Conservation (phyloP, 2,888 invertebrate species). For the Neocrepidodera transversa region DNA sequence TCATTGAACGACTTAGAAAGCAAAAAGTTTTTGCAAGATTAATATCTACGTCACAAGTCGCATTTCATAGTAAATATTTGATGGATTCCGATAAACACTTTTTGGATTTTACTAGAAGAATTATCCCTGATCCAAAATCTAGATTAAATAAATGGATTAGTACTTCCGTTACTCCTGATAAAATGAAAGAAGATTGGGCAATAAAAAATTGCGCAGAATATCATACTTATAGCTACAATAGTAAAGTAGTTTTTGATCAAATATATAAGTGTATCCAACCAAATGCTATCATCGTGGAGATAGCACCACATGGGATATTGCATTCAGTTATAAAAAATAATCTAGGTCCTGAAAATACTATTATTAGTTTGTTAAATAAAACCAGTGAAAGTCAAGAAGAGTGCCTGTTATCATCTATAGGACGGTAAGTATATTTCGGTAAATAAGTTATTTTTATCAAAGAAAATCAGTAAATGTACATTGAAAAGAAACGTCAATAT, state of each 20-base stretch:
- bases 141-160: conserved; percentile 84
- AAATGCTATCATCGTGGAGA: conserved; percentile 81
- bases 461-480: no score
- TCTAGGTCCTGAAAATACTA: conserved; percentile 68
- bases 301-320: conserved; percentile 84
- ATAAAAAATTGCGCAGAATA: conserved; percentile 79
- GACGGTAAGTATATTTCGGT: conserved; percentile 44
- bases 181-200: conserved; percentile 74
- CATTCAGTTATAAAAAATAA: conserved; percentile 81
- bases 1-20: conserved; percentile 69
- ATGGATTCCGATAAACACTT: conserved; percentile 68
- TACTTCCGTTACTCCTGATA: conserved; percentile 65
- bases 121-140: conserved; percentile 70
- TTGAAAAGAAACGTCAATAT: no score
- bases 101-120: conserved; percentile 65
- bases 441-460: no score
- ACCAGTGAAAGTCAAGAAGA: conserved; percentile 69
- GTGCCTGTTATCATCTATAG: conserved; percentile 51
- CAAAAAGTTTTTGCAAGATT: conserved; percentile 78
- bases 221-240: conserved; percentile 83
- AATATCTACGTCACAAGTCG: conserved; percentile 80
- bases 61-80: conserved; percentile 84
- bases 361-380: conserved; percentile 74
- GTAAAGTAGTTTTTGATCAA: conserved; percentile 73
- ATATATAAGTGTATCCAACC: conserved; percentile 76